Evolutionary conservation across 2,797 vertebrate species (phyloP), one percentile per base, ranked within the genome.

Genomic region (Ctenopoma multispine): DNA sequence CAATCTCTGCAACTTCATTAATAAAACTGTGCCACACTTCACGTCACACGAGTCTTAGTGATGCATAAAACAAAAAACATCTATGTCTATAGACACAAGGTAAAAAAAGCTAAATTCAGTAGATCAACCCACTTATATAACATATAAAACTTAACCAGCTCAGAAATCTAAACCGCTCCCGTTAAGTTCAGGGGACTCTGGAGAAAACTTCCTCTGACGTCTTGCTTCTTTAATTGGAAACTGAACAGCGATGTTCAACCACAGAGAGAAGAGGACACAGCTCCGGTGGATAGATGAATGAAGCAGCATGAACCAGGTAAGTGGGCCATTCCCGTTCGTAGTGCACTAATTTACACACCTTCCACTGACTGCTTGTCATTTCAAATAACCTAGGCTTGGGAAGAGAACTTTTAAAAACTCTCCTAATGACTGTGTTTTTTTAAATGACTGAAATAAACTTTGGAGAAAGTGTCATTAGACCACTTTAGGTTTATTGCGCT

Each of bases 221-320:
- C n/a, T 20, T 29, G 36, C 59, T 60, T 57, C 23, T 9, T 63
- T 54, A 47, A 58, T 43, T 14, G 36, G 43, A 46, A 58, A 63
- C 34, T 67, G 2, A 18, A 50, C 63, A 21, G 48, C 31, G 20
- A 57, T 40, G 36, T 50, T 63, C 27, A 18, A 6, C 21, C 59
- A 48, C 50, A 40, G 43, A 69, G 59, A 69, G 59, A 38, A 21
- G 27, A 40, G 12, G 55, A 44, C 54, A 43, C 50, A 4, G 69
- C 65, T 68, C 50, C 34, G 8, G 69, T 20, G 46, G 54, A 60
- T 7, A 13, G 76, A 75, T 64, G 67, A 73, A 79, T 71, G 64
- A 51, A 67, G 63, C 64, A 41, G 51, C 65, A 24, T 54, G 72
- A 75, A 77, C 18, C 64, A 80, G 74, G 72, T 76, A 88, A 84